phyloP scores from a whole-genome alignment of 2,888 invertebrate genomes.

The Melanostoma scalare region DNA sequence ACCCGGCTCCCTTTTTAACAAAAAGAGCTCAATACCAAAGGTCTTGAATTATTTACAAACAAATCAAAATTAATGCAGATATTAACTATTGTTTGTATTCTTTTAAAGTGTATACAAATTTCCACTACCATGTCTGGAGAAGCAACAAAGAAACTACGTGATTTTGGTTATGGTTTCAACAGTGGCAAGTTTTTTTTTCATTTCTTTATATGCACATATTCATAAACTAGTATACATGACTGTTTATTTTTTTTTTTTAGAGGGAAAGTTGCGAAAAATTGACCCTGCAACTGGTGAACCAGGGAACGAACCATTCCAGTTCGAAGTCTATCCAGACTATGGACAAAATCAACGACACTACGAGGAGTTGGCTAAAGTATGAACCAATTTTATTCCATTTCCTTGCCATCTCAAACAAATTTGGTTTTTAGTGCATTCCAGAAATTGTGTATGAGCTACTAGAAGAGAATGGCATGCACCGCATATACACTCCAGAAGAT shows the following conservation, averaged over 20 bases:
- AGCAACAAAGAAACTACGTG: conserved; percentile 74
- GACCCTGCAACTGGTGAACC: conserved; percentile 83
- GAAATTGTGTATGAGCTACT: conserved; percentile 87
- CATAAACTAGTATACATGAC: neutral
- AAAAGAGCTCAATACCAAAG: conserved; percentile 27
- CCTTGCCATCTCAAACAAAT: neutral
- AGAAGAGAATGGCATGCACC: conserved; percentile 84
- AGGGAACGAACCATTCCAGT: conserved; percentile 85
- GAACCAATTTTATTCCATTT: conserved; percentile 28
- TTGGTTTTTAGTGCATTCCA: conserved; percentile 83
- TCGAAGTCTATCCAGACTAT: conserved; percentile 85
- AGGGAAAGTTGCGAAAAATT: conserved; percentile 86
- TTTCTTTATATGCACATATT: neutral
- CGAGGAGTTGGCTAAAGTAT: conserved; percentile 87
- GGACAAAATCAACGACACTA: conserved; percentile 88
- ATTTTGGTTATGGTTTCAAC: conserved; percentile 85
- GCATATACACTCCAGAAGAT: conserved; percentile 84
- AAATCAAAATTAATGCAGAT: conserved; percentile 19
- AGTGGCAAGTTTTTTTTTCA: conserved; percentile 79
- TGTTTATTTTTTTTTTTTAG: conserved; percentile 80
- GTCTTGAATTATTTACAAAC: conserved; percentile 15
- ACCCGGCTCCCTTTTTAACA: conserved; percentile 26
- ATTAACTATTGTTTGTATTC: conserved; percentile 25
- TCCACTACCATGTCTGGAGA: conserved; percentile 51
- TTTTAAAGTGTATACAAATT: conserved; percentile 36